A percentile compares a stretch with the other conserved stretches of the same genome.
Evolutionary conservation across 2,888 invertebrate genomes (phyloP).

Genomic region (Plagodis dolabraria): DNA sequence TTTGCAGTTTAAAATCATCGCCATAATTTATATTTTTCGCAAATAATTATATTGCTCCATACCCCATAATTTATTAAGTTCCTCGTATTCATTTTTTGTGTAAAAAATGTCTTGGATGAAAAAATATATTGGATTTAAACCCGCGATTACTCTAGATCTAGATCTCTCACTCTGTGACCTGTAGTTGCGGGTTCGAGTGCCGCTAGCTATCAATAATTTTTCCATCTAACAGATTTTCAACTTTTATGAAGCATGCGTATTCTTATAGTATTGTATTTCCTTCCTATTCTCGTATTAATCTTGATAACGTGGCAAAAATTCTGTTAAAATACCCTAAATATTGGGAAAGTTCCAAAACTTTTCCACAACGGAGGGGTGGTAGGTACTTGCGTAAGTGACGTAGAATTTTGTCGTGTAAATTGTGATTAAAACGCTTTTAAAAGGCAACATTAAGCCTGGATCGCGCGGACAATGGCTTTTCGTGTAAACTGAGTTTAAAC

Average conservation of each 20-base stretch:
- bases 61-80: too few relatives aligned
- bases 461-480: constrained; percentile 14
- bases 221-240: too few relatives aligned
- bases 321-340: constrained; percentile 17
- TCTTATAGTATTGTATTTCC: neutral
- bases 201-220: too few relatives aligned
- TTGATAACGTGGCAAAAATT: constrained; percentile 11
- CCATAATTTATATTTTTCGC: too few relatives aligned
- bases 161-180: neutral
- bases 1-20: too few relatives aligned
- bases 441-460: constrained; percentile 27
- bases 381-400: constrained; percentile 8
- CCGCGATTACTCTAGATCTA: too few relatives aligned
- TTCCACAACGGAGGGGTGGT: constrained; percentile 9
- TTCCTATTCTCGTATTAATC: neutral
- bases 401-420: constrained; percentile 28
- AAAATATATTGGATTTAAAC: too few relatives aligned
- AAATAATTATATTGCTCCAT: too few relatives aligned
- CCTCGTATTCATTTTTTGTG: too few relatives aligned
- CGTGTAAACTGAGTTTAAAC: constrained; percentile 8
- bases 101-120: too few relatives aligned
- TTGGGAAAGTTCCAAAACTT: constrained; percentile 25
- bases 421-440: constrained; percentile 35
- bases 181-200: neutral
- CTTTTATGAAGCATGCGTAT: neutral